Evolutionary conservation across 1,140 invertebrate species (phyloP).

Genomic region (Heliothis virescens): DNA sequence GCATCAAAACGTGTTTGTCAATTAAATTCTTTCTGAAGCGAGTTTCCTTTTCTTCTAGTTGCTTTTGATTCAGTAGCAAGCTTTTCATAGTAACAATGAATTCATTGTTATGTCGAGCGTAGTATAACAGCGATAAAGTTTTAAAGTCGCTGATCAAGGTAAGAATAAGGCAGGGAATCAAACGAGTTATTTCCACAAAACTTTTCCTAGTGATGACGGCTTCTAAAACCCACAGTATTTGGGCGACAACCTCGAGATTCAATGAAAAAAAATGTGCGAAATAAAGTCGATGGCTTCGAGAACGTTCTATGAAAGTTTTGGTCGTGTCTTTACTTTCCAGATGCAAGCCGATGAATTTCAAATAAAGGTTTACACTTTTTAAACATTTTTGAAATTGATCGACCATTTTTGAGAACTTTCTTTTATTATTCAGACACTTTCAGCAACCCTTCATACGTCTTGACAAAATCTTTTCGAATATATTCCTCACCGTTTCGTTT

Average conservation of each 20-base stretch:
- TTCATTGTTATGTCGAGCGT: conserved; percentile 1
- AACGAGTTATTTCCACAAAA: conserved; percentile 12
- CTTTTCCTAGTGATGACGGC: neutral
- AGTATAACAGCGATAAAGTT: neutral
- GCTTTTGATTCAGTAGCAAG: neutral
- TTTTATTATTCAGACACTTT: neutral
- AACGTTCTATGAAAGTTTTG: neutral
- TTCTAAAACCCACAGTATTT: conserved; percentile 1
- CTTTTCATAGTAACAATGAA: neutral
- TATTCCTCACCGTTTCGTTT: neutral
- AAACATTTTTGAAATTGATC: conserved; percentile 13
- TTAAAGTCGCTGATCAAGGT: neutral
- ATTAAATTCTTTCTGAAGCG: neutral
- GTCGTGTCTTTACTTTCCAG: neutral
- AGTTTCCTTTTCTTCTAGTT: neutral
- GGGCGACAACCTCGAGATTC: neutral
- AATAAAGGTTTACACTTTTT: conserved; percentile 4
- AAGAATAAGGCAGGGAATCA: conserved; percentile 13
- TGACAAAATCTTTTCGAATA: neutral
- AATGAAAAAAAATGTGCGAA: neutral
- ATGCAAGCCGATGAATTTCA: neutral
- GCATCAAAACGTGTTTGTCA: neutral
- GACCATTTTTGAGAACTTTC: neutral
- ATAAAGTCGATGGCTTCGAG: neutral
- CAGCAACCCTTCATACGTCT: neutral